Base-by-base conservation (phyloP, 2,888 invertebrate genomes). In the Heliconius sara region DNA sequence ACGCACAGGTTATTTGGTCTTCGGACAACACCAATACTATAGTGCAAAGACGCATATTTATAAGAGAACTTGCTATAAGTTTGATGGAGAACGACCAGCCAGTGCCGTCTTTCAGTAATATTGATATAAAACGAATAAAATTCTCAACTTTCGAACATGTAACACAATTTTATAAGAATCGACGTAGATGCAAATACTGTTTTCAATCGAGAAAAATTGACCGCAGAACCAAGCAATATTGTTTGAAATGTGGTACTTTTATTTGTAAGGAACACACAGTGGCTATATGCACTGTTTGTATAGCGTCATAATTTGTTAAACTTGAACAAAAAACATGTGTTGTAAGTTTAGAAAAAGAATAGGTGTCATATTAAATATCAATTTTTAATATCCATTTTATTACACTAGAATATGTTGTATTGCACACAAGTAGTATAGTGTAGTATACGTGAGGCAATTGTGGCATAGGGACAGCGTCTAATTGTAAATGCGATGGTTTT, bases 1-100 rank as follows among this genome's bases (percentile, higher is more conserved):
- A 95, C 84, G 90, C 95, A 70, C 95, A 95, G 87, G 93, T 95
- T 1, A 83, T 95, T 80, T 95, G 94, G 93, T 88, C 88, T 82
- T 87, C 91, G 0, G 87, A 89, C 27, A 90, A 89, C 78, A 79
- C 85, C 0, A 84, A 83, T 5, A 84, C 85, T 79, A 74, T 84
- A 22, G 81, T 90, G 10, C 90, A 91, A 70, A 89, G 95, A 16
- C 89, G 93, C 19, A 78, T 86, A 34, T 95, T 95, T 79, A 91
- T 95, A 27, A 90, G 89, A 83, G 89, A 93, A 63, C 87, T 95
- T 78, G 94, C 91, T 22, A 71, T 91, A 13, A 90, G 90, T 81
- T 87, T 95, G 71, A 81, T 95, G 79, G 87, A 89, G 63, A 83
- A 82, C 68, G 86, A 88, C 12, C 85, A 87, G 10, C 79, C 80